Conservation (phyloP, 2,888 invertebrate species). For the Lasioglossum lativentre region DNA sequence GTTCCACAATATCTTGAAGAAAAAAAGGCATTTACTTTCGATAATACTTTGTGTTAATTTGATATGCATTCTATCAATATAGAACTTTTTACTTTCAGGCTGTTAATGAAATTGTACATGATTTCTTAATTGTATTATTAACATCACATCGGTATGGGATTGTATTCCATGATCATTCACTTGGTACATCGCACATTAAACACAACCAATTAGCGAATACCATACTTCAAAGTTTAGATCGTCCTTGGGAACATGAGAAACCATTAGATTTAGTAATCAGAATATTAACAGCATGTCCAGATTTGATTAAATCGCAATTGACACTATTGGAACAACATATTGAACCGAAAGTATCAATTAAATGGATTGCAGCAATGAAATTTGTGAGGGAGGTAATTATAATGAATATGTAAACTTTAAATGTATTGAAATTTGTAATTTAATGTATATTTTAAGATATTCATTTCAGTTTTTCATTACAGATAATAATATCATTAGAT, state of each 20-base stretch:
- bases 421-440: background rate
- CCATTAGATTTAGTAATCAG: conserved; percentile 88
- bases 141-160: conserved; percentile 92
- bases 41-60: background rate
- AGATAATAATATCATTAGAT: conserved; percentile 78
- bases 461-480: conserved; percentile 37
- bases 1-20: conserved; percentile 77
- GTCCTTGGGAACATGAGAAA: conserved; percentile 89
- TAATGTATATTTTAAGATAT: background rate
- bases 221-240: conserved; percentile 88
- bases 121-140: conserved; percentile 90
- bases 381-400: conserved; percentile 77
- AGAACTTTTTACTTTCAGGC: conserved; percentile 71
- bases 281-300: conserved; percentile 90
- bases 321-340: conserved; percentile 87
- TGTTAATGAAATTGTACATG: conserved; percentile 87
- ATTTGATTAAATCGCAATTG: conserved; percentile 89
- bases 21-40: conserved; percentile 79
- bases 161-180: conserved; percentile 89
- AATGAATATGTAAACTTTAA: background rate
- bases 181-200: conserved; percentile 87
- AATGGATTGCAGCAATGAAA: conserved; percentile 79
- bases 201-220: conserved; percentile 88
- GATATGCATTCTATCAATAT: background rate
- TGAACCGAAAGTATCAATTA: conserved; percentile 85